phyloP scores from a whole-genome alignment of 2,113 vertebrate genomes.

The Channa maculata region DNA sequence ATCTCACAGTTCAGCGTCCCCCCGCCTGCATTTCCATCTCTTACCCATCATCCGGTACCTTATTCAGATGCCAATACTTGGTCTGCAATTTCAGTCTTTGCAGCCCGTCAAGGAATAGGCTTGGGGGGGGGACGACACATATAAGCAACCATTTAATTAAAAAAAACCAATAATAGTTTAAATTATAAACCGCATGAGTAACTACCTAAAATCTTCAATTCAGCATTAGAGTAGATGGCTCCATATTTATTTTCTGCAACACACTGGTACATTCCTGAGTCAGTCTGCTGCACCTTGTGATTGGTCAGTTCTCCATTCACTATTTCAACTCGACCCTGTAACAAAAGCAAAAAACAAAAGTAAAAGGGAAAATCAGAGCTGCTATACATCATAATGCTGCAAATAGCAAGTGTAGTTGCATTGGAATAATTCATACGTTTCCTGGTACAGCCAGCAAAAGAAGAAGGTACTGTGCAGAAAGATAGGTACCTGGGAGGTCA shows the following conservation, averaged over 20 bases:
- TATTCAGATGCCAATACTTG: slow-evolving; percentile 47
- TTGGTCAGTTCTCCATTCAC: slow-evolving; percentile 90
- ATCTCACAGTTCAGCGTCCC: slow-evolving; percentile 59
- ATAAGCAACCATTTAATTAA: too few relatives aligned
- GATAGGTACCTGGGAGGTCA: slow-evolving; percentile 87
- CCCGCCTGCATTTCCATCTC: slow-evolving; percentile 63
- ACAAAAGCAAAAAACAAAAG: slow-evolving; percentile 53
- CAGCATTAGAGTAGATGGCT: slow-evolving; percentile 88
- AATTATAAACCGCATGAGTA: neutral
- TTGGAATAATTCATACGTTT: slow-evolving; percentile 39
- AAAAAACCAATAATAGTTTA: too few relatives aligned
- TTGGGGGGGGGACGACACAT: neutral
- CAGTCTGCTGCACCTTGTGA: slow-evolving; percentile 87
- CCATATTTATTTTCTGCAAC: slow-evolving; percentile 95
- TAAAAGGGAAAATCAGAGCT: neutral
- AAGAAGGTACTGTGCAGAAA: slow-evolving; percentile 1
- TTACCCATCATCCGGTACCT: slow-evolving; percentile 38
- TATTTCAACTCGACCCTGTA: slow-evolving; percentile 90
- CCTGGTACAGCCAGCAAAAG: slow-evolving; percentile 19
- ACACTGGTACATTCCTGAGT: slow-evolving; percentile 98
- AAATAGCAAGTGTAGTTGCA: neutral
- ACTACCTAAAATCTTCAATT: slow-evolving; percentile 92
- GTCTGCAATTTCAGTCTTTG: slow-evolving; percentile 20
- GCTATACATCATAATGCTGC: neutral
- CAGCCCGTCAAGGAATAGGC: slow-evolving; percentile 20